Conservation (phyloP, 1,140 invertebrate genomes). For the Rhagoletis pomonella region DNA sequence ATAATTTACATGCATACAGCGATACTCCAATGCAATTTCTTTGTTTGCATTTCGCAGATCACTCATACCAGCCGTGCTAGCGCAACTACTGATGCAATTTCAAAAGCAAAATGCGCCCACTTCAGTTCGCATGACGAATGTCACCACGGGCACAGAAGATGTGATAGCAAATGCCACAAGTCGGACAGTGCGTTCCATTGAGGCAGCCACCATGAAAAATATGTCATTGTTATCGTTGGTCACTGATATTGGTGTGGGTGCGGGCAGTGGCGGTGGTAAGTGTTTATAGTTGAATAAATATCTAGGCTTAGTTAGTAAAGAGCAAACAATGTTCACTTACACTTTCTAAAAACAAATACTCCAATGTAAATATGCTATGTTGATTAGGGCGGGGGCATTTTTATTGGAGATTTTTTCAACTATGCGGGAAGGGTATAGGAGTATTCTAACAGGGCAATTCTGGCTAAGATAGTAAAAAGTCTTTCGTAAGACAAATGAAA, state of each 20-base stretch:
- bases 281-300: neutral
- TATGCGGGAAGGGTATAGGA: too few species aligned
- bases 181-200: constrained; percentile 48
- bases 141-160: neutral
- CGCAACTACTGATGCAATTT: constrained; percentile 73
- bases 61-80: constrained; percentile 75
- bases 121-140: neutral
- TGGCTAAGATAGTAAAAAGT: too few species aligned
- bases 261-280: constrained; percentile 50
- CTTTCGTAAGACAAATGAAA: too few species aligned
- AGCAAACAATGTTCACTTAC: too few species aligned
- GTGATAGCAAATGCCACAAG: constrained; percentile 13
- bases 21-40: constrained; percentile 7
- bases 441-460: too few species aligned
- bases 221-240: constrained; percentile 3
- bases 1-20: neutral
- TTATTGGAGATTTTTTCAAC: too few species aligned
- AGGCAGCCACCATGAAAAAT: constrained; percentile 4
- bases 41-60: constrained; percentile 66
- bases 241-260: constrained; percentile 32
- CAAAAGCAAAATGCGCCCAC: constrained; percentile 57
- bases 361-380: too few species aligned
- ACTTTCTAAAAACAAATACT: too few species aligned
- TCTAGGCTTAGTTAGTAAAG: neutral
- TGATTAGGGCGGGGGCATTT: too few species aligned